phyloP scores from a whole-genome alignment of 2,797 vertebrate genomes.

The Balearica regulorum region DNA sequence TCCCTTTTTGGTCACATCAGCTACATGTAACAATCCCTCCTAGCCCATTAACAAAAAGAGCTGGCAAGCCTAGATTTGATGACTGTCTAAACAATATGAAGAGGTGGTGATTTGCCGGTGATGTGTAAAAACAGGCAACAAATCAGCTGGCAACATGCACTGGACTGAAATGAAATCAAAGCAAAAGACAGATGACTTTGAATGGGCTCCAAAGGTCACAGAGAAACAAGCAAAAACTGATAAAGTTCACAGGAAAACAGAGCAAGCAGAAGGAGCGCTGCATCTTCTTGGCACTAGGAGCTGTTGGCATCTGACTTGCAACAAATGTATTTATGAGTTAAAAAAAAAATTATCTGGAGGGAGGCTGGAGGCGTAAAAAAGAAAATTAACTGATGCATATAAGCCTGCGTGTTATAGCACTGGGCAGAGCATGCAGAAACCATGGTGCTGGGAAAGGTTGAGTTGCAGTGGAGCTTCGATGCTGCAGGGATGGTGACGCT shows the following conservation, averaged over 20 bases:
- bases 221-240: constrained; percentile 15
- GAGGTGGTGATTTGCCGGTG: constrained; percentile 46
- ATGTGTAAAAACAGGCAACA: constrained; percentile 25
- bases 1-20: neutral
- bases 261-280: neutral
- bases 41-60: constrained; percentile 50
- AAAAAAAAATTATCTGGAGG: constrained; percentile 9
- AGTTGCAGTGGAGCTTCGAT: neutral
- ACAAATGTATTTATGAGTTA: neutral
- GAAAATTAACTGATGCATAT: neutral
- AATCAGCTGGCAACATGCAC: neutral
- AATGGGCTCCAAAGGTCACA: constrained; percentile 23
- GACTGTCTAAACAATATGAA: constrained; percentile 60
- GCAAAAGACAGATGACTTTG: constrained; percentile 14
- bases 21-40: constrained; percentile 24
- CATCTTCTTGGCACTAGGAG: neutral
- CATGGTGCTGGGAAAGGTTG: neutral
- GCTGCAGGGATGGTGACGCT: neutral
- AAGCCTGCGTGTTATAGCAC: neutral
- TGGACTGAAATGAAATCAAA: constrained; percentile 10
- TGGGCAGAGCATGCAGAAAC: neutral
- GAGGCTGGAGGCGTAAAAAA: neutral
- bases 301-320: neutral
- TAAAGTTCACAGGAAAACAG: constrained; percentile 9
- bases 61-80: constrained; percentile 41